These are phyloP conservation scores for Enoplolaimus lenunculus DNA, from an alignment of 2,888 invertebrate species.

Conservation along the genomic window DNA sequence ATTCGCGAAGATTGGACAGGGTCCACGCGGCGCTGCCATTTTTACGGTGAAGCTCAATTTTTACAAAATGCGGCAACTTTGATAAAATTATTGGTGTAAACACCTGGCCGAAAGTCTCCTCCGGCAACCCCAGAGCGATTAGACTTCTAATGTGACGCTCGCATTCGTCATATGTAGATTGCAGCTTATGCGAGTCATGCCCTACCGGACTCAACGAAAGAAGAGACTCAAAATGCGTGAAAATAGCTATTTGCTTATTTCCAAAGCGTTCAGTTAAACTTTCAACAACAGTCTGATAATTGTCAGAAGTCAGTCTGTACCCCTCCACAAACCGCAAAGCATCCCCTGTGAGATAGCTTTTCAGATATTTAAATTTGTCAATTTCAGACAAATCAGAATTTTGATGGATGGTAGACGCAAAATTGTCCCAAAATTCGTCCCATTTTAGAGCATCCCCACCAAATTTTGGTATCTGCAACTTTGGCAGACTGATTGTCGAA, in stretches of 20 bases:
- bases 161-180: slow-evolving; percentile 7
- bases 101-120: slow-evolving; percentile 7
- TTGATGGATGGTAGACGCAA: too few species aligned
- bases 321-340: too few species aligned
- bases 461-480: too few species aligned
- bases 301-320: slow-evolving; percentile 1
- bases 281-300: slow-evolving; percentile 1
- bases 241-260: not conserved
- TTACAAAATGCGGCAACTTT: not conserved
- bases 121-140: not conserved
- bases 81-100: slow-evolving; percentile 9
- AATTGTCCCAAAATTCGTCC: too few species aligned
- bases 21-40: not conserved
- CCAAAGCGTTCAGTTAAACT: not conserved
- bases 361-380: too few species aligned
- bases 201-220: not conserved
- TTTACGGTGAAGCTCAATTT: slow-evolving; percentile 12
- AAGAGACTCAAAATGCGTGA: not conserved
- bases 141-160: slow-evolving; percentile 4
- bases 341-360: too few species aligned
- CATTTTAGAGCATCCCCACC: too few species aligned
- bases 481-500: too few species aligned
- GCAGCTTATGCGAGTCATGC: slow-evolving; percentile 4
- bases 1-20: slow-evolving; percentile 1
- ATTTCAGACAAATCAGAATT: too few species aligned